Evolutionary conservation across 2,888 invertebrate genomes (phyloP).

Genomic region (Dicyrtomina minuta): DNA sequence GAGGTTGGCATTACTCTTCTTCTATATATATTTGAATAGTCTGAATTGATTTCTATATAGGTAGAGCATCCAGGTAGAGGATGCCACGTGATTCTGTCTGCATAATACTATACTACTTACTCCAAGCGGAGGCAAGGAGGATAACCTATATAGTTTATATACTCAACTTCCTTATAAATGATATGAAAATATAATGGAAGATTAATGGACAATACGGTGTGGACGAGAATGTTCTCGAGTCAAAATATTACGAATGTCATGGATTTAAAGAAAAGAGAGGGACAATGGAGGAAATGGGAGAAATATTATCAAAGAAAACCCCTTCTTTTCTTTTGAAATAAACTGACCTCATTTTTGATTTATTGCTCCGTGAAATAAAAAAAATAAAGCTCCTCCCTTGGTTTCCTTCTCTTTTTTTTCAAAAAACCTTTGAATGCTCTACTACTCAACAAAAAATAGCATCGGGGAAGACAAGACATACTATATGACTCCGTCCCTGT

Average conservation of each 20-base stretch:
- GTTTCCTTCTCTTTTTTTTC: neutral
- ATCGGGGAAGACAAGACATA: neutral
- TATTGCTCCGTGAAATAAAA: constrained; percentile 4
- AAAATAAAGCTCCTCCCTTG: neutral
- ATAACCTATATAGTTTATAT: too few relatives aligned
- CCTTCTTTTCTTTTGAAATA: constrained; percentile 23
- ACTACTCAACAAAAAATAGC: neutral
- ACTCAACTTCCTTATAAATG: too few relatives aligned
- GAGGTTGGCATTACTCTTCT: too few relatives aligned
- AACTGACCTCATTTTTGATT: constrained; percentile 31
- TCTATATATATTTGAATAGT: too few relatives aligned
- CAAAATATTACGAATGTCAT: constrained; percentile 9
- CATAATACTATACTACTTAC: too few relatives aligned
- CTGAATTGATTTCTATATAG: too few relatives aligned
- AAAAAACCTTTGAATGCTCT: too few relatives aligned
- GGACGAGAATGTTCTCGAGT: neutral
- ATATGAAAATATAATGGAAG: constrained; percentile 1
- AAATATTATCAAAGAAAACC: constrained; percentile 6
- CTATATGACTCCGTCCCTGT: neutral
- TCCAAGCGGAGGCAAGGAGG: too few relatives aligned
- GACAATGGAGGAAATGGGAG: constrained; percentile 1
- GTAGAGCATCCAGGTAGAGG: too few relatives aligned
- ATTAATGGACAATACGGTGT: neutral
- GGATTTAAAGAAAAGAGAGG: neutral
- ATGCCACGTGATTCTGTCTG: too few relatives aligned